Percentiles rank a stretch among this genome's conserved stretches.
Evolutionary conservation across 2,113 vertebrate genomes (phyloP).

Genomic region (Sclerurus mexicanus): DNA sequence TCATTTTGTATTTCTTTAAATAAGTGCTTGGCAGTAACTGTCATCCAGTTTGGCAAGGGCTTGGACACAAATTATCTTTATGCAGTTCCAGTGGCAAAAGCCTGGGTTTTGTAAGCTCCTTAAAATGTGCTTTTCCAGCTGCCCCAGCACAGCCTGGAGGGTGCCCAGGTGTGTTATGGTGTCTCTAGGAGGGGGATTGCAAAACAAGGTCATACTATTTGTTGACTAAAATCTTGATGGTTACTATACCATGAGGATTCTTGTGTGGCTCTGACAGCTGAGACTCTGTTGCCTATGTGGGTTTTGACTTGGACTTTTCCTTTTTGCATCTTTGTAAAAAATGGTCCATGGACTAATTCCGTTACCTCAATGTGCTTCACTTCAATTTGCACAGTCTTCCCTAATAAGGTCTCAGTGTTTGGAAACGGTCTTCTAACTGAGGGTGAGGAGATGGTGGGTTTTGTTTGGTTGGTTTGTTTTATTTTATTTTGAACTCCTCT

Average conservation of each 20-base stretch:
- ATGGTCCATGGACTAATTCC: background rate
- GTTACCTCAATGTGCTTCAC: background rate
- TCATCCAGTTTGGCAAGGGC: background rate
- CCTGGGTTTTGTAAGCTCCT: background rate
- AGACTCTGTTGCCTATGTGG: background rate
- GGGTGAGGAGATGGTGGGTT: too few species aligned
- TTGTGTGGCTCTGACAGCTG: background rate
- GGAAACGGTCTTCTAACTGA: background rate
- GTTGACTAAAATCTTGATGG: background rate
- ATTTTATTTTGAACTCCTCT: background rate
- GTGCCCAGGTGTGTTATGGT: background rate
- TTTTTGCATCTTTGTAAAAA: background rate
- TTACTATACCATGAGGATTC: accelerated
- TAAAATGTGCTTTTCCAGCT: background rate
- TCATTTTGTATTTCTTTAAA: background rate
- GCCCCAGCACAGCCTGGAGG: background rate
- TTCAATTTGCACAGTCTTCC: background rate
- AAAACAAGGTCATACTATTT: background rate
- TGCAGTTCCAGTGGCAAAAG: background rate
- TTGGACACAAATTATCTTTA: background rate
- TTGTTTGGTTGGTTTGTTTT: background rate
- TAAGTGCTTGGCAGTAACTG: background rate
- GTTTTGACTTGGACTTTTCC: background rate
- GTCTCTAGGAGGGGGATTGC: background rate
- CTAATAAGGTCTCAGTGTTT: background rate